Conservation (phyloP, 2,888 invertebrate species). For the Gymnocheta viridis region DNA sequence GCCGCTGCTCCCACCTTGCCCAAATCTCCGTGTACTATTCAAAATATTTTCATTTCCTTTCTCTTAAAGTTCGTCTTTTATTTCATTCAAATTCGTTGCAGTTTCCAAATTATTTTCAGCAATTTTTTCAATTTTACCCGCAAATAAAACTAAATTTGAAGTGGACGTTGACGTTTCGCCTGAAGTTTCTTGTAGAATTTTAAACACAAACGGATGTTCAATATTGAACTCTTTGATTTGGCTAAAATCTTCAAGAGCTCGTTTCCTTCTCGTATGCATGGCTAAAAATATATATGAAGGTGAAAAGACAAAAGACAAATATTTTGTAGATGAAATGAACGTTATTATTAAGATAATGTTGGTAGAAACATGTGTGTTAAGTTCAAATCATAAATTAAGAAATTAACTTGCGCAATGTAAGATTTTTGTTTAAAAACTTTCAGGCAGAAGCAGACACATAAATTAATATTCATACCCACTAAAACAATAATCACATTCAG, state of each 20-base stretch:
- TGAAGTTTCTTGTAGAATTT: constrained; percentile 67
- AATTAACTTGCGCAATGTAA: no score
- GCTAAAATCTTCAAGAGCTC: constrained; percentile 65
- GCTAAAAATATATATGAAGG: constrained; percentile 67
- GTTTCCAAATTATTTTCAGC: constrained; percentile 1
- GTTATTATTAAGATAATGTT: background rate
- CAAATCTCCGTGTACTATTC: background rate
- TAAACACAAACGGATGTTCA: constrained; percentile 78
- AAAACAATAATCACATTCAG: no score
- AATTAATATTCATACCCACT: no score
- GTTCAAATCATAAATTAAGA: background rate
- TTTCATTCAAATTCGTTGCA: constrained; percentile 30
- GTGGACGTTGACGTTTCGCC: background rate
- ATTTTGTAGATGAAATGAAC: background rate
- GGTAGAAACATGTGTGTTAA: background rate
- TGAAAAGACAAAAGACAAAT: constrained; percentile 43
- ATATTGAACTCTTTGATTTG: constrained; percentile 74
- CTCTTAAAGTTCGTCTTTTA: constrained; percentile 60
- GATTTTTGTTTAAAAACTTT: no score
- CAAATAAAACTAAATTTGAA: constrained; percentile 71
- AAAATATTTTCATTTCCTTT: background rate
- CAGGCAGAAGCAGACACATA: no score
- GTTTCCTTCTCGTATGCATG: constrained; percentile 82
- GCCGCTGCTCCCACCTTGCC: no score
- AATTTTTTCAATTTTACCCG: constrained; percentile 70